phyloP scores from a whole-genome alignment of 2,888 invertebrate species.

The Ommatoiulus sabulosus region DNA sequence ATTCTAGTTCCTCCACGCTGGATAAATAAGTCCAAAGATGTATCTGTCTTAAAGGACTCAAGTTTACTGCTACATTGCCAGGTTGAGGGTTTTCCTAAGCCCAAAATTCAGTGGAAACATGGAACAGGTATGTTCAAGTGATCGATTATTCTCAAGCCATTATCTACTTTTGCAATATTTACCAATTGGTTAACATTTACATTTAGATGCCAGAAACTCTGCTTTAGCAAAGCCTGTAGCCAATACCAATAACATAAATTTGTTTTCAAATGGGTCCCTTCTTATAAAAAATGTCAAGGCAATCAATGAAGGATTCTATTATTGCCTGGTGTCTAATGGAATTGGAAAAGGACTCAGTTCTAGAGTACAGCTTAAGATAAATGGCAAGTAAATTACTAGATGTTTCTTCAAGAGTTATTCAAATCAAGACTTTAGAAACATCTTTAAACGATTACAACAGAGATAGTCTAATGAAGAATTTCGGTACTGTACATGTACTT shows the following conservation, averaged over 20 bases:
- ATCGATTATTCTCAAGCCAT: too few species aligned
- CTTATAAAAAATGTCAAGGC: slow-evolving; percentile 49
- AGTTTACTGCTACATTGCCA: slow-evolving; percentile 88
- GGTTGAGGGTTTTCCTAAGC: slow-evolving; percentile 91
- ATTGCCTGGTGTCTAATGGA: slow-evolving; percentile 58
- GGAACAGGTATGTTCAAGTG: not conserved
- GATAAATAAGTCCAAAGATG: slow-evolving; percentile 85
- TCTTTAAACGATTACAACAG: too few species aligned
- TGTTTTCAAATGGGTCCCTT: slow-evolving; percentile 56
- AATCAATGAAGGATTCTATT: slow-evolving; percentile 57
- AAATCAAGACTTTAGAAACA: too few species aligned
- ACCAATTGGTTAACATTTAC: not conserved
- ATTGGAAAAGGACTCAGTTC: slow-evolving; percentile 56
- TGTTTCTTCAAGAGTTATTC: too few species aligned
- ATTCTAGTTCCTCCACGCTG: slow-evolving; percentile 86
- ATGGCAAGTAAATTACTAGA: slow-evolving; percentile 53
- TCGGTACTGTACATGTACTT: too few species aligned
- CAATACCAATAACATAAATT: slow-evolving; percentile 8
- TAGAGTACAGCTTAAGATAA: slow-evolving; percentile 53
- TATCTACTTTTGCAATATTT: too few species aligned
- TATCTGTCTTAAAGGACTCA: slow-evolving; percentile 83
- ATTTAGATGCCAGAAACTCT: not conserved
- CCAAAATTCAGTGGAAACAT: slow-evolving; percentile 82
- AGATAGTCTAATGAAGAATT: too few species aligned
- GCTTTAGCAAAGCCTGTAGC: not conserved